Evolutionary conservation across 2,888 invertebrate species (phyloP).

Genomic region (Caenorhabditis imperialis): DNA sequence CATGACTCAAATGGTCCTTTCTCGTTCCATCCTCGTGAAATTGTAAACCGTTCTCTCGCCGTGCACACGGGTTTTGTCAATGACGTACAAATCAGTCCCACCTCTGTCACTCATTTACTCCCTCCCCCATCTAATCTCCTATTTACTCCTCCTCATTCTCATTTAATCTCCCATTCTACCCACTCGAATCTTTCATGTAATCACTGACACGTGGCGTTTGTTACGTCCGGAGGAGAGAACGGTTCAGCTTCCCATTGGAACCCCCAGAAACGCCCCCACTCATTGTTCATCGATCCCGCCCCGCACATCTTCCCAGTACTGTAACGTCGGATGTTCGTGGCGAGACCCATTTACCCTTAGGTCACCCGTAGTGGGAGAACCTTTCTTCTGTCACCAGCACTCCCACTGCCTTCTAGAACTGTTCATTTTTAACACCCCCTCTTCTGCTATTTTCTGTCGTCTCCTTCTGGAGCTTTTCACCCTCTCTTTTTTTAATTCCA

Average conservation of each 20-base stretch:
- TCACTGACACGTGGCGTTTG: conserved; percentile 43
- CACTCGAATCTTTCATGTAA: neutral
- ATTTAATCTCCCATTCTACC: neutral
- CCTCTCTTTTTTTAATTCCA: neutral
- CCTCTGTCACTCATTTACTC: conserved; percentile 21
- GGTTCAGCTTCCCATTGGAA: conserved; percentile 41
- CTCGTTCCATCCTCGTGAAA: conserved; percentile 18
- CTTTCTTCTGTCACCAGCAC: conserved; percentile 22
- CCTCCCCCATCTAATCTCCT: neutral
- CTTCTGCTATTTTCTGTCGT: neutral
- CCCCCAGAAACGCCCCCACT: too few relatives aligned
- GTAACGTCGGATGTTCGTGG: conserved; percentile 5
- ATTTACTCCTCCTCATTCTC: neutral
- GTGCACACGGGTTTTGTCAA: conserved; percentile 57
- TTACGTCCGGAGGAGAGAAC: conserved; percentile 51
- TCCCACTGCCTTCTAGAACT: conserved; percentile 49
- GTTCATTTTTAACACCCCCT: conserved; percentile 2
- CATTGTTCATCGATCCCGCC: too few relatives aligned
- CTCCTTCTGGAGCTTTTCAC: neutral
- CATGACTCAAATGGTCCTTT: neutral
- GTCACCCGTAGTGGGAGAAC: conserved; percentile 51
- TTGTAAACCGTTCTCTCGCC: conserved; percentile 49
- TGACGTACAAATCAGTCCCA: conserved; percentile 32
- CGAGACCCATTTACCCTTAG: conserved; percentile 13
- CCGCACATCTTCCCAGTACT: too few relatives aligned